phyloP scores from a whole-genome alignment of 1,140 invertebrate genomes.

The Coelopa frigida region DNA sequence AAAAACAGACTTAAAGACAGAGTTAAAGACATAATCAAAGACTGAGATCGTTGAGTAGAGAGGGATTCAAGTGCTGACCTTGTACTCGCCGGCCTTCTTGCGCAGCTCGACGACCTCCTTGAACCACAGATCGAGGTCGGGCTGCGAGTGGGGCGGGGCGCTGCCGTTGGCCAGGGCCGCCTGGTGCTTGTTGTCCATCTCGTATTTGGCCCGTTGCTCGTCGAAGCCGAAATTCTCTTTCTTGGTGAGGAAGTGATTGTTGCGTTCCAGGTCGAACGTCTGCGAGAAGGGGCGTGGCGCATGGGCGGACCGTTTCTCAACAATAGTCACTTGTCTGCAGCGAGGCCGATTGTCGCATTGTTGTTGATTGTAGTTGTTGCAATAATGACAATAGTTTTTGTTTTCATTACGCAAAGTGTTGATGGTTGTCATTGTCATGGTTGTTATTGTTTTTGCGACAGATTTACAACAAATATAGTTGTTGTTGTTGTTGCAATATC shows the following conservation, averaged over 20 bases:
- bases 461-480: too few species aligned
- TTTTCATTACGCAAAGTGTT: neutral
- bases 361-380: too few species aligned
- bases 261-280: slow-evolving; percentile 63
- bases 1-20: too few species aligned
- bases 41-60: too few species aligned
- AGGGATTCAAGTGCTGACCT: slow-evolving; percentile 52
- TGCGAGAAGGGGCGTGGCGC: slow-evolving; percentile 63
- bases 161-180: slow-evolving; percentile 30
- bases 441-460: too few species aligned
- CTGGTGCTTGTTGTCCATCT: slow-evolving; percentile 22
- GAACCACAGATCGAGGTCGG: slow-evolving; percentile 63
- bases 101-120: slow-evolving; percentile 78
- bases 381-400: neutral
- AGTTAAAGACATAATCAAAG: neutral
- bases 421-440: too few species aligned
- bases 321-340: slow-evolving; percentile 38
- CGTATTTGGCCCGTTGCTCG: slow-evolving; percentile 27
- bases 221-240: slow-evolving; percentile 43
- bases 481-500: too few species aligned
- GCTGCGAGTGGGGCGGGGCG: slow-evolving; percentile 37
- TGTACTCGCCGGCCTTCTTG: slow-evolving; percentile 86
- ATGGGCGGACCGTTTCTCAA: slow-evolving; percentile 32
- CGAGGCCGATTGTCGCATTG: too few species aligned
- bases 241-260: slow-evolving; percentile 40